phyloP scores from a whole-genome alignment of 2,113 vertebrate species.

The Trachemys scripta region DNA sequence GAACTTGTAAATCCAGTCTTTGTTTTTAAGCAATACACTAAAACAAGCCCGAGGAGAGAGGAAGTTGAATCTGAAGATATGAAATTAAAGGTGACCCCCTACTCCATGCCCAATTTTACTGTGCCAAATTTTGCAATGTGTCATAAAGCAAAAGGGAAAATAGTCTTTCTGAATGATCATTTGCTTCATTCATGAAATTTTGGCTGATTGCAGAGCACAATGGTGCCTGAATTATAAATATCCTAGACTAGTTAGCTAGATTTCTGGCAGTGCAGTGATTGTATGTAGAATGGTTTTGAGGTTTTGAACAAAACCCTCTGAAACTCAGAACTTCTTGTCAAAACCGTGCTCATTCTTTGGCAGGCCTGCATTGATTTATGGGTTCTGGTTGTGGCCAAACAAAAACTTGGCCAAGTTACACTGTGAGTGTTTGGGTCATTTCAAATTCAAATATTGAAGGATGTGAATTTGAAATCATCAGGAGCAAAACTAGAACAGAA shows the following conservation, averaged over 20 bases:
- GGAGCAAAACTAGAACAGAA: fast-evolving
- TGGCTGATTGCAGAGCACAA: neutral
- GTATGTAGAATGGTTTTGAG: fast-evolving
- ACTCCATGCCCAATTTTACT: neutral
- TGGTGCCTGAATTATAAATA: neutral
- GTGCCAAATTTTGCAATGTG: neutral
- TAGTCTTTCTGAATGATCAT: neutral
- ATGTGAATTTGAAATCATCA: fast-evolving
- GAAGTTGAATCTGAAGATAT: too few species aligned
- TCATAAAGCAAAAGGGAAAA: neutral
- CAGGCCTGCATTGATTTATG: fast-evolving
- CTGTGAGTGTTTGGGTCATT: neutral
- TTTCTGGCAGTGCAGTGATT: neutral
- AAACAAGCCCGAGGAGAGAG: neutral
- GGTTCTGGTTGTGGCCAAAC: neutral
- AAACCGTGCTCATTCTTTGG: neutral
- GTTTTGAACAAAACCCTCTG: fast-evolving
- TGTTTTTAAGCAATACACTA: neutral
- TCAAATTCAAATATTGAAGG: neutral
- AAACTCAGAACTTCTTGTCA: neutral
- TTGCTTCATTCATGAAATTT: neutral
- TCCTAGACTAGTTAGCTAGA: neutral
- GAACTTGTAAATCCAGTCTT: neutral
- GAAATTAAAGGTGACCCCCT: too few species aligned
- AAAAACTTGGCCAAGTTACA: neutral